These are phyloP conservation scores for Saxidomus purpurata DNA, from an alignment of 1,140 invertebrate genomes.

Conservation along the genomic window DNA sequence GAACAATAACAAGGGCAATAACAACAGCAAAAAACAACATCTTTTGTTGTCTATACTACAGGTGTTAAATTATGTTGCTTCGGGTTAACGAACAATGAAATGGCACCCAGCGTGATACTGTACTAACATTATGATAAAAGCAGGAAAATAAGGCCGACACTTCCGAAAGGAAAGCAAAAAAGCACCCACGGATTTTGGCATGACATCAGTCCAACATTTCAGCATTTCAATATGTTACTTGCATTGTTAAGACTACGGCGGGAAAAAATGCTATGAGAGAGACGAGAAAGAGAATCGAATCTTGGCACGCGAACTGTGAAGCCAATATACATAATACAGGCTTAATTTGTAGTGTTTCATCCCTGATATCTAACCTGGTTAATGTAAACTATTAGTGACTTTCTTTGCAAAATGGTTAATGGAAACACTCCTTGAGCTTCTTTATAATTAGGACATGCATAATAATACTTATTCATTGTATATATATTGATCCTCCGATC, in stretches of 20 bases:
- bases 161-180: conserved; percentile 15
- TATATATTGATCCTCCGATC: no score
- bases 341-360: conserved; percentile 25
- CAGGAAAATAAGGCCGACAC: not conserved
- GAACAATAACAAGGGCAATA: no score
- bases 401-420: conserved; percentile 15
- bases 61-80: not conserved
- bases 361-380: not conserved
- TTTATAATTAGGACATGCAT: not conserved
- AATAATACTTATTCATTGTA: no score
- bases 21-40: not conserved
- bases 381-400: conserved; percentile 24
- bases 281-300: not conserved
- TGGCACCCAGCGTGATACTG: not conserved
- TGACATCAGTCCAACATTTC: not conserved
- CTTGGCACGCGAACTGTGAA: conserved; percentile 22
- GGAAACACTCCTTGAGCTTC: not conserved
- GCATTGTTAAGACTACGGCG: not conserved
- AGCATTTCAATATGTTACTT: conserved; percentile 31
- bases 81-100: not conserved
- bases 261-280: not conserved
- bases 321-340: conserved; percentile 21
- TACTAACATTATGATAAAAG: conserved; percentile 8
- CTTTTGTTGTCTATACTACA: not conserved
- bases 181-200: conserved; percentile 3